Evolutionary conservation across 2,113 vertebrate species (phyloP).

Genomic region (Chiloscyllium plagiosum): DNA sequence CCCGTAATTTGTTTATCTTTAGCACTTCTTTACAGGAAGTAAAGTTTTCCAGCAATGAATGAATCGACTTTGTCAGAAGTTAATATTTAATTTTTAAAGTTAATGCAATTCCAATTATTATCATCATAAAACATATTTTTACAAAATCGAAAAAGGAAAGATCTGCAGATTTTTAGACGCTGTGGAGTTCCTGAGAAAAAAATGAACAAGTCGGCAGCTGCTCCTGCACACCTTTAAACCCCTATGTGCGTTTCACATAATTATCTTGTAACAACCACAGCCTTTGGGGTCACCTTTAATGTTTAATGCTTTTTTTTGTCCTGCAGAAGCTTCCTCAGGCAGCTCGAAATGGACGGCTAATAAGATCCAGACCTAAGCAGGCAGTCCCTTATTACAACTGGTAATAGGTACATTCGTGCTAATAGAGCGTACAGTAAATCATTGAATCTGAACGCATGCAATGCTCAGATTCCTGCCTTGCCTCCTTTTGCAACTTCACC

Average conservation of each 20-base stretch:
- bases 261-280: constrained; percentile 21
- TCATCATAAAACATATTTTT: not conserved
- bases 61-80: not conserved
- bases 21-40: not conserved
- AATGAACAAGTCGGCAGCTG: not conserved
- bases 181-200: not conserved
- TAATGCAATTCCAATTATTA: not conserved
- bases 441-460: not conserved
- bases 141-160: not conserved
- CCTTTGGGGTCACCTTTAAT: constrained; percentile 28
- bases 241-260: constrained; percentile 3
- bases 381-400: not conserved
- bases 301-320: constrained; percentile 28
- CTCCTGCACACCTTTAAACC: not conserved
- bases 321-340: constrained; percentile 21
- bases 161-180: not conserved
- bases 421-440: constrained; percentile 31
- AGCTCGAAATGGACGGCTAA: not conserved
- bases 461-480: not conserved
- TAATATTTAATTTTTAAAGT: not conserved
- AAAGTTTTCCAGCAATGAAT: not conserved
- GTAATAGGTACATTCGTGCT: constrained; percentile 35
- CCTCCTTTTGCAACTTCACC: not conserved
- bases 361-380: constrained; percentile 33
- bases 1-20: not conserved